A percentile compares a stretch with the other conserved stretches of the same genome.
Evolutionary conservation across 2,888 invertebrate genomes (phyloP).

Genomic region (Coelopa pilipes): DNA sequence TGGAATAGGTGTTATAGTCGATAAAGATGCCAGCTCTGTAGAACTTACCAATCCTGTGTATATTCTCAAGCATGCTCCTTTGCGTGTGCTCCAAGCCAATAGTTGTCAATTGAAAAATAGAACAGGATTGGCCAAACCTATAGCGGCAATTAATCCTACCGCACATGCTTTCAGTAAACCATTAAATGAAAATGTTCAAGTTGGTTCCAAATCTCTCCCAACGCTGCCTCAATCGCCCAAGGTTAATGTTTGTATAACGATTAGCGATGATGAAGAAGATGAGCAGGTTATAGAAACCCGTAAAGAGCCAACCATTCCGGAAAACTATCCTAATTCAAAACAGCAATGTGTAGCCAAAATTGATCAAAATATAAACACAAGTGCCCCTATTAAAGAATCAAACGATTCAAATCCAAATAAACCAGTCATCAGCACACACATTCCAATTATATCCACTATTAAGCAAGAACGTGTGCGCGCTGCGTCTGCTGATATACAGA

Average conservation of each 20-base stretch:
- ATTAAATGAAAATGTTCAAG: background rate
- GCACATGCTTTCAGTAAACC: background rate
- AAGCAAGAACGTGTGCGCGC: conserved; percentile 51
- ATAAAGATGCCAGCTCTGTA: conserved; percentile 24
- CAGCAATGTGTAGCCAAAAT: background rate
- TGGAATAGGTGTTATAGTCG: conserved; percentile 52
- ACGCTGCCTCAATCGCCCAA: background rate
- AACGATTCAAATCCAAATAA: background rate
- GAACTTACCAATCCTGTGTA: conserved; percentile 51
- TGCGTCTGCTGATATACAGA: conserved; percentile 51
- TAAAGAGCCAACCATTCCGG: background rate
- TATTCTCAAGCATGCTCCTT: conserved; percentile 45
- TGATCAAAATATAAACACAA: background rate
- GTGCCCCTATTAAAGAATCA: background rate
- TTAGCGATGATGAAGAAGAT: conserved; percentile 32
- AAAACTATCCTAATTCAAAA: background rate
- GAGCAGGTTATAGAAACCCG: background rate
- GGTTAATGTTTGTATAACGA: background rate
- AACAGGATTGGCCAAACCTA: background rate
- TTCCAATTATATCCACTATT: conserved; percentile 51
- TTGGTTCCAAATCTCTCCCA: background rate
- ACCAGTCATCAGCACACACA: conserved; percentile 42
- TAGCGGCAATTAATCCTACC: background rate
- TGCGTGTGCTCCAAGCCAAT: background rate
- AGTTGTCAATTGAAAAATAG: background rate